Evolutionary conservation across 2,888 invertebrate genomes (phyloP).

Genomic region (Cacoxenus indagator): DNA sequence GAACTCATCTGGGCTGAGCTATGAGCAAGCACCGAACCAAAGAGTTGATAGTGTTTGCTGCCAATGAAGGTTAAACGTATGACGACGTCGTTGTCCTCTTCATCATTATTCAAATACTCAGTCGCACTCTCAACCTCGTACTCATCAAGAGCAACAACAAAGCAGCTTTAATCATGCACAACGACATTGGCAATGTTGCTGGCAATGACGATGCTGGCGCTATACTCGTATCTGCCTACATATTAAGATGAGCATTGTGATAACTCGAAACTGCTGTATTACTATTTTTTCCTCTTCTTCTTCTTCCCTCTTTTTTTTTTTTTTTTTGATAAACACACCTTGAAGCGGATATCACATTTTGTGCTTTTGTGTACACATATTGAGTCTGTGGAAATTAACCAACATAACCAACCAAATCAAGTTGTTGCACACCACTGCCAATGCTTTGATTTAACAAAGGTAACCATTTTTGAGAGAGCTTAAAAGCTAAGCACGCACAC

Average conservation of each 20-base stretch:
- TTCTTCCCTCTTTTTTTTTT: not conserved
- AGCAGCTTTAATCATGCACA: not conserved
- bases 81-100: not conserved
- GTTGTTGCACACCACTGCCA: not conserved
- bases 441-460: conserved; percentile 2
- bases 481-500: not conserved
- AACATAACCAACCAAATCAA: not conserved
- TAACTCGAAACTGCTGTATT: not conserved
- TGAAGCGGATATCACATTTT: not conserved
- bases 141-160: not conserved
- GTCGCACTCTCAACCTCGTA: not conserved
- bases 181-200: not conserved
- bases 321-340: not conserved
- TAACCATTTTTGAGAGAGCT: not conserved
- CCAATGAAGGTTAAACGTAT: conserved; percentile 5
- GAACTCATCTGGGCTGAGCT: not conserved
- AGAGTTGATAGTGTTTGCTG: conserved; percentile 12
- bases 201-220: not conserved
- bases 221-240: not conserved
- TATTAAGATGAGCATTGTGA: not conserved
- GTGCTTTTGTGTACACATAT: not conserved
- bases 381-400: conserved; percentile 1
- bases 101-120: not conserved
- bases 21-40: not conserved
- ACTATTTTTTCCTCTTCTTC: too few relatives aligned